Evolutionary conservation across 1,140 invertebrate species (phyloP), one percentile per base, ranked within the genome.

Genomic region (Acromyrmex charruanus): DNA sequence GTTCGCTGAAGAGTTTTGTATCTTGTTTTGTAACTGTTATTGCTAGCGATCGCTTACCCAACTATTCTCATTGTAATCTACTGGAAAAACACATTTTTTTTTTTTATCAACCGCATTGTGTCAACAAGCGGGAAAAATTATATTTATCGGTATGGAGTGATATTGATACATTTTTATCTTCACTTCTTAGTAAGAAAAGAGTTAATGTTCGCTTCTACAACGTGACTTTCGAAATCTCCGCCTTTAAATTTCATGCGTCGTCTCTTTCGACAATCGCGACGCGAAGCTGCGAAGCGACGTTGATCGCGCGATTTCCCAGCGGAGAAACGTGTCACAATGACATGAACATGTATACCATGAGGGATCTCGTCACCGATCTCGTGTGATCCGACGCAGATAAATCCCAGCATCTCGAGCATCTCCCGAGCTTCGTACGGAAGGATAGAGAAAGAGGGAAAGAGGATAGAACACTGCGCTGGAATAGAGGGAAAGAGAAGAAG

Each of bases 301-400:
- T 66, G 77, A 80, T 80, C 61, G 77, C 53, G 68, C 55, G 69
- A 75, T 84, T 84, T 84, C 80, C 80, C 80, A 74, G 51, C 69
- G 55, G 59, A 35, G 69, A 84, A 49, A 84, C 80, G 69, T 51
- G 80, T 84, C 44, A 74, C 80, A 75, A 80, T 53, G 59, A 85
- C 49, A 53, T 21, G 51, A 28, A 18, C 68, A 74, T 39, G 69
- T 84, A 84, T 59, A 69, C 69, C 71, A 79, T 68, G 66, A 79
- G 59, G 55, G 72, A 74, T 89, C 74, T 87, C 86, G 88, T 90
- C 89, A 87, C 80, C 49, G 74, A 86, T 69, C 75, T 86, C 89
- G 61, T 25, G 63, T 72, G 80, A 89, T 85, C 61, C 66, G 72
- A 85, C 72, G 88, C 55, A 74, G 88, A 89, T 75, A 49, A 35